Evolutionary conservation across 2,797 vertebrate genomes (phyloP), one percentile per base, ranked within the genome.

Genomic region (Benthosema pterotum): DNA sequence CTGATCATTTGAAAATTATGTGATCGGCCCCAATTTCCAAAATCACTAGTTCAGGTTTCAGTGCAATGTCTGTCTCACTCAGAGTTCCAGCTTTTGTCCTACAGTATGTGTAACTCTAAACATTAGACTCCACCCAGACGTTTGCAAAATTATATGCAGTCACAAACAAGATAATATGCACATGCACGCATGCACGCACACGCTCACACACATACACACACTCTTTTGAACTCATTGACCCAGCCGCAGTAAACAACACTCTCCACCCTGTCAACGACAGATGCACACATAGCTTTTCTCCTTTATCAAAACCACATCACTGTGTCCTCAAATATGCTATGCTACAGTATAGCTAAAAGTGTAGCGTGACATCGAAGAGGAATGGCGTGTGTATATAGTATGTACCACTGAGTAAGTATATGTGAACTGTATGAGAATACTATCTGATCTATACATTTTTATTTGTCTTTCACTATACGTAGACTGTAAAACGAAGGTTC

Each of bases 251-350:
- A 46, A 46, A 46, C 45, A 46, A 46, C 13, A 46, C 45, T 46
- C 45, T 46, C 45, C 45, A 13, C 45, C 32, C 57, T 28, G 22
- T 28, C 43, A 48, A 18, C 47, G n/a, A 32, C 64, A 74, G 50
- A 25, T 47, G 73, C 62, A 65, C 52, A 50, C 28, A 58, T 67
- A 60, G 57, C 55, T 52, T 57, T 72, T 51, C 42, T 64, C 73
- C 68, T 75, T 79, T 78, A 75, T 79, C 73, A 64, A 74, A 69
- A 68, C 67, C 69, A 46, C 45, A 47, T 22, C 38, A 2, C 67
- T 4, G 70, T n/a, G 15, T 32, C 32, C 7, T n/a, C 28, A 14
- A 43, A 42, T 17, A 59, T 56, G 18, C 38, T 45, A 50, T 15
- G 8, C 47, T 12, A 15, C 14, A 14, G 43, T 12, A 52, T 65